Base-by-base conservation (phyloP, 1,140 invertebrate species). In the Cecropterus lyciades region DNA sequence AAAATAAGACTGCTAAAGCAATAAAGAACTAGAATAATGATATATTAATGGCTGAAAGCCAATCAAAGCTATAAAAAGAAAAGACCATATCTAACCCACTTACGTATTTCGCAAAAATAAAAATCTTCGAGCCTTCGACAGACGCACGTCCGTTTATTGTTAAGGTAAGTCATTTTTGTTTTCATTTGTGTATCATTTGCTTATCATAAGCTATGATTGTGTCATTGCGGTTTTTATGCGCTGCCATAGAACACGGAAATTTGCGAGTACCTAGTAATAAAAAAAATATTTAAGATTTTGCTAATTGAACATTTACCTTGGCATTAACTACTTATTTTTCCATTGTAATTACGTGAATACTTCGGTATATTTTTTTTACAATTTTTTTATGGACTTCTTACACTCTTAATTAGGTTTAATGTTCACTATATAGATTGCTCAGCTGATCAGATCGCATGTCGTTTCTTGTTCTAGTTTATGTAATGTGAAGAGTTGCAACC, bases 101-200 rank as follows among this genome's bases (percentile, higher is more conserved):
- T 76, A 77, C 76, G 65, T 75, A 80, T 74, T 81, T 82, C 73
- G 74, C 76, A 81, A 87, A 82, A 85, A 77, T 79, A 78, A 70
- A 68, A 77, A 82, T 80, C 72, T 51, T 66, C 66, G 78, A 85
- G 81, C 75, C 69, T 78, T 70, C 75, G 75, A 76, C 69, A 75
- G 82, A 77, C 76, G 72, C 82, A 91, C 80, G 89, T 81, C 82
- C 85, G 82, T 89, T 85, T 79, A 73, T 78, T 77, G 57, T 69
- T 81, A 69, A 79, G 85, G 86, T 91, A 82, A 89, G 86, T 88
- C 64, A 49, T 75, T 79, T 80, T 75, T 83, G 48, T 77, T 76
- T 79, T 71, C 79, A 73, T 80, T 72, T 79, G 70, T 17, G 40
- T 60, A 60, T 20, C 16, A 53, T 60, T 67, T 15, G 33, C 24